Evolutionary conservation across 2,888 invertebrate species (phyloP), one percentile per base, ranked within the genome.

Genomic region (Barypeithes pellucidus): DNA sequence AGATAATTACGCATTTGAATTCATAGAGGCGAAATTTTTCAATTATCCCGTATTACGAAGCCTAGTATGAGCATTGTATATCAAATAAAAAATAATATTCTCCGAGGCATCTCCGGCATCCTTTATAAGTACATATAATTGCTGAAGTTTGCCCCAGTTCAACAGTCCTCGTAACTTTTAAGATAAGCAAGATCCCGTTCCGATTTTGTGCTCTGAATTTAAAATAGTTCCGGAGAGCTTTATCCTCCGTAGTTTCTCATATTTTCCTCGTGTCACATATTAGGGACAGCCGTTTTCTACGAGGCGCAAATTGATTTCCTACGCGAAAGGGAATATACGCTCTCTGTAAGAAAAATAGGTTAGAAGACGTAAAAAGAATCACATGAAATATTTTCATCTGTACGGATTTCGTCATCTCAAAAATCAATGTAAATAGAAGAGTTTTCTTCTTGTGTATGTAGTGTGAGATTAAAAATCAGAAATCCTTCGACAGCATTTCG

Each of bases 101-200:
- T 18, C 63, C 54, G 41, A 20, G 65, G 68, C 59, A 68, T 73
- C 68, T 20, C 63, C 41, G 73, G 68, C 68, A 68, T 68, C 73
- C 73, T 65, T 65, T 68, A 65, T 73, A 73, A 72, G 62, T 73
- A 73, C 73, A 63, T 68, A 73, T 73, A 73, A 73, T 73, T 73
- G 73, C 73, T 68, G 73, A 73, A 73, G 73, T 73, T 73, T 73
- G 73, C 62, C 67, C 67, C 50, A 73, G 73, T 73, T 73, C 57
- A 73, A 73, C 50, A 68, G 68, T 39, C 16, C 61, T 67, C 73
- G 68, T 73, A 73, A 73, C 68, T 73, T 73, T 68, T 73, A 68
- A 73, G 73, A 73, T 73, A 73, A 73, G 65, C 73, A 73, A 67
- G 73, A 73, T 57, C 68, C 65, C 68, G 63, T 68, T 54, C 65